Evolutionary conservation across 2,797 vertebrate genomes (phyloP).

Genomic region (Spheniscus humboldti): DNA sequence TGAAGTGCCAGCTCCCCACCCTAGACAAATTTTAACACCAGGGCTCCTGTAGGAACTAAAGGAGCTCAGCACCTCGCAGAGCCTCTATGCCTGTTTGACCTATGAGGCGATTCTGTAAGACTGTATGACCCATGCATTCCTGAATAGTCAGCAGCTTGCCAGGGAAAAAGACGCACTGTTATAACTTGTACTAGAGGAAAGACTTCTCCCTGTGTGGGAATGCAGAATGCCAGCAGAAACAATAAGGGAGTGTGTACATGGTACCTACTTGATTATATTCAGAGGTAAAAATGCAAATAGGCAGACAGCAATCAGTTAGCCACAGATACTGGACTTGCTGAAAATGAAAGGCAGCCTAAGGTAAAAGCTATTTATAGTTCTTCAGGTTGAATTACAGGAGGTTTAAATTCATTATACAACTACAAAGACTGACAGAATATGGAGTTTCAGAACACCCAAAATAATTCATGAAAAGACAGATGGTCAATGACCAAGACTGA

Average conservation of each 20-base stretch:
- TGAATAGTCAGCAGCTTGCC: background rate
- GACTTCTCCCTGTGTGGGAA: background rate
- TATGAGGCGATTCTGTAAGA: background rate
- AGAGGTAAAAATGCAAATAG: background rate
- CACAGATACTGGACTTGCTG: background rate
- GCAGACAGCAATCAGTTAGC: background rate
- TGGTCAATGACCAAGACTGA: background rate
- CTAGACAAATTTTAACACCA: background rate
- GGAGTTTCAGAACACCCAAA: background rate
- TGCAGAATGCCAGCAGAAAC: background rate
- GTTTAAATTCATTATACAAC: background rate
- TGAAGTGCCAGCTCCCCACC: background rate
- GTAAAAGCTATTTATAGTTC: background rate
- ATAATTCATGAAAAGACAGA: background rate
- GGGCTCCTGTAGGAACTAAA: background rate
- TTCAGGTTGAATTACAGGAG: background rate
- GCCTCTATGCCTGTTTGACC: accelerated
- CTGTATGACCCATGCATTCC: background rate
- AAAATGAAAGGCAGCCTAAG: background rate
- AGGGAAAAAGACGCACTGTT: background rate
- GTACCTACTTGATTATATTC: background rate
- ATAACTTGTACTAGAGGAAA: background rate
- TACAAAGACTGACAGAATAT: background rate
- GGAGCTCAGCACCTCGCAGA: background rate
- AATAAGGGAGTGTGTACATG: background rate